Percentiles rank a stretch among this genome's conserved stretches.
phyloP scores from a whole-genome alignment of 2,113 vertebrate species.

The Vulpes lagopus region DNA sequence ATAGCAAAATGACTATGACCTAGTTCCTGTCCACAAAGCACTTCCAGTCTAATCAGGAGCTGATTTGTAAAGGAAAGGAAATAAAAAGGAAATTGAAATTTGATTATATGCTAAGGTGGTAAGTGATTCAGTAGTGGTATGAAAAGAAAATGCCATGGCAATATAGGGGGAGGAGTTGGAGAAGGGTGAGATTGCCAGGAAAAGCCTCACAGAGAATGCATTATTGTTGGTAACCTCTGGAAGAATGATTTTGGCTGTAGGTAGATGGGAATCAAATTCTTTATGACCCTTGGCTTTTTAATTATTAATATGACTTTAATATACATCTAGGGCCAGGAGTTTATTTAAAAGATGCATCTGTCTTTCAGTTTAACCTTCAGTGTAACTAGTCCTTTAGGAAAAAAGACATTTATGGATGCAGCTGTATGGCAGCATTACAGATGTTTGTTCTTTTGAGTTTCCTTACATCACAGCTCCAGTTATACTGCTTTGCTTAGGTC shows the following conservation, averaged over 20 bases:
- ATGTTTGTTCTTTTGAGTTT: background rate
- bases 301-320: slow-evolving; percentile 47
- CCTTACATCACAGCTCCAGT: background rate
- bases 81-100: slow-evolving; percentile 27
- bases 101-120: slow-evolving; percentile 28
- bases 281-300: slow-evolving; percentile 47
- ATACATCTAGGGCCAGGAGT: background rate
- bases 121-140: background rate
- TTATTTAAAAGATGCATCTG: slow-evolving; percentile 47
- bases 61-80: slow-evolving; percentile 15
- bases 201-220: background rate
- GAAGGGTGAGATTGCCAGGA: background rate
- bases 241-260: background rate
- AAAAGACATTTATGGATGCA: background rate
- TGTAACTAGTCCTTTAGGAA: slow-evolving; percentile 28
- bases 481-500: background rate
- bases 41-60: slow-evolving; percentile 30
- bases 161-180: background rate
- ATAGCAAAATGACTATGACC: background rate
- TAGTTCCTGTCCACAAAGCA: background rate
- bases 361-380: slow-evolving; percentile 31
- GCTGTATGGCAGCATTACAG: background rate
- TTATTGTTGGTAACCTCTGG: slow-evolving; percentile 17
- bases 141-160: slow-evolving; percentile 28
- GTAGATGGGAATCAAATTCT: slow-evolving; percentile 46